These are phyloP conservation scores for Balaenoptera acutorostrata DNA, from an alignment of 2,113 vertebrate species.

Conservation along the genomic window DNA sequence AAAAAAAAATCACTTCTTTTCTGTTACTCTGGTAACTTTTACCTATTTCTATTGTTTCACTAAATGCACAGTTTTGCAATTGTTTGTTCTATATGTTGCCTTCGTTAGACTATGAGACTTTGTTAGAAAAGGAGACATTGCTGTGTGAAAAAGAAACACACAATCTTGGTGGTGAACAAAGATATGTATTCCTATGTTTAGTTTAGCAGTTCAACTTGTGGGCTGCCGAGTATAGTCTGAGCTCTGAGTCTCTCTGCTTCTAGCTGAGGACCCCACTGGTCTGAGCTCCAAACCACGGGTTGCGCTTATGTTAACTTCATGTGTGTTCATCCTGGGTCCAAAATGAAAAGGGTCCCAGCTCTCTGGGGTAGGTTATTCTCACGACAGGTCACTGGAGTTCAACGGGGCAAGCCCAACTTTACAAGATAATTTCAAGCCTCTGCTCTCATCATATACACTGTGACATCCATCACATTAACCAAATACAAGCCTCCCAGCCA, in stretches of 20 bases:
- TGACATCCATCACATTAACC: background rate
- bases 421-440: background rate
- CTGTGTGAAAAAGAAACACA: background rate
- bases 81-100: background rate
- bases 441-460: background rate
- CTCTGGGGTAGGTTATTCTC: background rate
- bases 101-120: background rate
- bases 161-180: background rate
- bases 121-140: background rate
- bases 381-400: background rate
- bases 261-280: background rate
- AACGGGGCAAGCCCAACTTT: background rate
- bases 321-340: background rate
- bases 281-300: background rate
- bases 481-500: background rate
- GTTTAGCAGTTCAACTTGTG: background rate
- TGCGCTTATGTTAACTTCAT: background rate
- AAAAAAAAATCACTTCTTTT: background rate
- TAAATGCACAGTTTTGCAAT: background rate
- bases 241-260: background rate
- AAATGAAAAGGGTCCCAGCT: background rate
- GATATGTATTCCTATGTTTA: background rate
- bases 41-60: background rate
- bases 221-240: rapidly evolving
- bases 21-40: background rate